These are phyloP conservation scores for Aphelocoma californica DNA, from an alignment of 2,797 vertebrate species.

Conservation along the genomic window DNA sequence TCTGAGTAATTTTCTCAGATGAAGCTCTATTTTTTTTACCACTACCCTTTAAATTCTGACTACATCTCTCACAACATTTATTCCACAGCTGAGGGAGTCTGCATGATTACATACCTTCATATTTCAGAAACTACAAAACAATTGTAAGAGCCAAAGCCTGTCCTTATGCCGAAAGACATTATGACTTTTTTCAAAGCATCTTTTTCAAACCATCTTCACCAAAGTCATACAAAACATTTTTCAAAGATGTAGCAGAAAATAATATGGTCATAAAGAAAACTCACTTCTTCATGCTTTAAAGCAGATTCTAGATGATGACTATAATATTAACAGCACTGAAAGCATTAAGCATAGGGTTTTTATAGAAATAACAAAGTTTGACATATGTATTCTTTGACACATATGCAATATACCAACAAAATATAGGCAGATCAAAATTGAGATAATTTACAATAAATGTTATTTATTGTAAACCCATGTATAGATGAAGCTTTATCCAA, in stretches of 20 bases:
- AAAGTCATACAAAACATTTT: neutral
- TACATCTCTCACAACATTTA: neutral
- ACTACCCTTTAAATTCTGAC: slow-evolving; percentile 22
- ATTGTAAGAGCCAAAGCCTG: neutral
- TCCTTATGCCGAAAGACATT: neutral
- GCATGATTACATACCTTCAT: neutral
- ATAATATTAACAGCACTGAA: neutral
- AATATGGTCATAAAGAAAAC: neutral
- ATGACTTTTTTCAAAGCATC: neutral
- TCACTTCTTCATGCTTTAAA: neutral
- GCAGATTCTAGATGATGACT: neutral
- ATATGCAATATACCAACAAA: neutral
- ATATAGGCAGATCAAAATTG: neutral
- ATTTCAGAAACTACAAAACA: neutral
- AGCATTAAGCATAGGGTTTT: neutral
- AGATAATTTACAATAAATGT: neutral
- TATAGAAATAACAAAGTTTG: neutral
- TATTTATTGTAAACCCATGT: no score
- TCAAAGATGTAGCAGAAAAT: neutral
- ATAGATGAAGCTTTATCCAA: neutral
- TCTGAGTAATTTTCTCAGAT: slow-evolving; percentile 3
- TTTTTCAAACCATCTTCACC: neutral
- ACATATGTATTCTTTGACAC: neutral
- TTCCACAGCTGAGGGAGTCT: neutral
- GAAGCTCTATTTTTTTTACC: slow-evolving; percentile 32